Percentiles rank a stretch among this genome's conserved stretches.
Conservation (phyloP, 2,888 invertebrate genomes). For the Apantesis nais region DNA sequence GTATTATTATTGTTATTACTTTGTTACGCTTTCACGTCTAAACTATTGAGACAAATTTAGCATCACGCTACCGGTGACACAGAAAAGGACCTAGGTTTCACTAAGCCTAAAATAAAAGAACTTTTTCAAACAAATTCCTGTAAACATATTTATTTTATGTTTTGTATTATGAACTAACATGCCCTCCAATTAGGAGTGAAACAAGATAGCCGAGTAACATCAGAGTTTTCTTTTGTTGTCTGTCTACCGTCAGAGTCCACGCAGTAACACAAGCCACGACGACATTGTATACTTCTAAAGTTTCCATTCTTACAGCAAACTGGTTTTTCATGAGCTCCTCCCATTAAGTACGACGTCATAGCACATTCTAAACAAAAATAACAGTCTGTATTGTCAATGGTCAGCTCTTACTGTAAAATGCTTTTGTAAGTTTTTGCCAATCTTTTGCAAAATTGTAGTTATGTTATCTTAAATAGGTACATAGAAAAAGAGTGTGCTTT, state of each 20-base stretch:
- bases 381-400: neutral
- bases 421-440: too few relatives aligned
- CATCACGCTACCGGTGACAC: too few relatives aligned
- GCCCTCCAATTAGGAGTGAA: constrained; percentile 62
- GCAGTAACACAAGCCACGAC: constrained; percentile 87
- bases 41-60: too few relatives aligned
- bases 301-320: constrained; percentile 88
- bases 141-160: neutral
- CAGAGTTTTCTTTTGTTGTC: constrained; percentile 63
- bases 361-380: constrained; percentile 86
- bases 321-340: constrained; percentile 76
- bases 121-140: neutral
- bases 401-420: too few relatives aligned
- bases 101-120: too few relatives aligned
- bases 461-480: too few relatives aligned
- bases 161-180: constrained; percentile 52
- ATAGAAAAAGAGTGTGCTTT: too few relatives aligned
- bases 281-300: constrained; percentile 87
- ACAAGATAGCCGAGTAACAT: constrained; percentile 62
- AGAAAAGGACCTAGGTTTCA: too few relatives aligned
- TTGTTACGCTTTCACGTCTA: too few relatives aligned
- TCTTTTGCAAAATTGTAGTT: too few relatives aligned
- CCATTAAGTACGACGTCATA: constrained; percentile 78
- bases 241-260: constrained; percentile 87
- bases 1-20: too few relatives aligned